Evolutionary conservation across 2,888 invertebrate genomes (phyloP).

Genomic region (Aphrophora alni): DNA sequence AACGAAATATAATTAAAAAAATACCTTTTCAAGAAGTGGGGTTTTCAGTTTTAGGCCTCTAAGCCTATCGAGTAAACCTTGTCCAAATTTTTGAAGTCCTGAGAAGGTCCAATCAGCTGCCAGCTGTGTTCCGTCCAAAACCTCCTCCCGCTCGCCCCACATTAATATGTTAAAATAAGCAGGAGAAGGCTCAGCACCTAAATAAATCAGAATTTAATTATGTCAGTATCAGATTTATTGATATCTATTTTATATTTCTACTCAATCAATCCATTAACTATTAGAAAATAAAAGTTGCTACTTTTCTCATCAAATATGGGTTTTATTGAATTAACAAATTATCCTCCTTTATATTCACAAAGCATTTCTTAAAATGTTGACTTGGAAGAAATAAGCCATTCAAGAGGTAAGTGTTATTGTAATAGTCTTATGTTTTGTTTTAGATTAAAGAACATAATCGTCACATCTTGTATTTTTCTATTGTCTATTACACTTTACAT

Average conservation of each 20-base stretch:
- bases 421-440: too few species aligned
- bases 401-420: too few species aligned
- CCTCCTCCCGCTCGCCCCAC: conserved; percentile 85
- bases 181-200: conserved; percentile 93
- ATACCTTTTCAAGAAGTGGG: conserved; percentile 86
- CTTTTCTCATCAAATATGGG: too few species aligned
- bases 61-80: conserved; percentile 88
- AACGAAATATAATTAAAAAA: too few species aligned
- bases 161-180: conserved; percentile 92
- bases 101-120: conserved; percentile 96
- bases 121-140: conserved; percentile 89
- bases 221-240: conserved; percentile 29
- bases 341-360: too few species aligned
- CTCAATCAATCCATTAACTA: too few species aligned
- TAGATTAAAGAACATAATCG: too few species aligned
- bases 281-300: not conserved
- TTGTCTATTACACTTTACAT: too few species aligned
- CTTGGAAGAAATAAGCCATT: too few species aligned
- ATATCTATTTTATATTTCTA: conserved; percentile 3
- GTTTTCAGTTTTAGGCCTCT: conserved; percentile 81
- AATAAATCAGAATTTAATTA: not conserved
- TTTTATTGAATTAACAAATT: too few species aligned
- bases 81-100: conserved; percentile 93
- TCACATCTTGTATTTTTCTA: too few species aligned
- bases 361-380: too few species aligned